Conservation (phyloP, 2,797 vertebrate genomes). For the Chromobotia macracanthus region DNA sequence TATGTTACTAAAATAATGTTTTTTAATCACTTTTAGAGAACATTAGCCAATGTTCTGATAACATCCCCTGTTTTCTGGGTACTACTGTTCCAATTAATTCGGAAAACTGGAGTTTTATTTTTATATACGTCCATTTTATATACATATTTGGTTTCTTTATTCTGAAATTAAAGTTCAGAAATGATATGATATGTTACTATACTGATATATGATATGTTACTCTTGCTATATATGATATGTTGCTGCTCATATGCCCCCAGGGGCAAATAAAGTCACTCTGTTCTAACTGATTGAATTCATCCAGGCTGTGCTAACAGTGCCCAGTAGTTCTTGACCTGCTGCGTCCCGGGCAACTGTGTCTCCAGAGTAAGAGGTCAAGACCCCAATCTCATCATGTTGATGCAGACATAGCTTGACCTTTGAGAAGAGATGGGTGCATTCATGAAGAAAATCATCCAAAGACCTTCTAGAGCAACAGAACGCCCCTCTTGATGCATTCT, state of each 20-base stretch:
- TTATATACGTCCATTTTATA: not conserved
- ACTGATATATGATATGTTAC: no score
- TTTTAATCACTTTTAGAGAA: no score
- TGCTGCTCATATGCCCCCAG: no score
- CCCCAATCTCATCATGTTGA: constrained; percentile 51
- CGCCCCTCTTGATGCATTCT: not conserved
- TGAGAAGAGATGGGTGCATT: constrained; percentile 40
- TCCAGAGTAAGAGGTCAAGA: constrained; percentile 41
- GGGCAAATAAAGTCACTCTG: constrained; percentile 7
- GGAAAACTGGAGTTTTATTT: not conserved
- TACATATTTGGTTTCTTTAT: not conserved
- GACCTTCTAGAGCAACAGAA: constrained; percentile 10
- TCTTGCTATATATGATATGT: no score
- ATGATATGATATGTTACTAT: not conserved
- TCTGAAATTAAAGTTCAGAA: constrained; percentile 19
- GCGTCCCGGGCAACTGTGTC: constrained; percentile 29
- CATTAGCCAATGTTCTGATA: no score
- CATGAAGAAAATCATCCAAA: constrained; percentile 20
- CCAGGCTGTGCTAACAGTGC: constrained; percentile 24
- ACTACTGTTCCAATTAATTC: not conserved
- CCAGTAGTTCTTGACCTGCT: constrained; percentile 34
- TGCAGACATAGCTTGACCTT: constrained; percentile 53
- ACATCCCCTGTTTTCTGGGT: not conserved
- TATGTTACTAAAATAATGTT: no score
- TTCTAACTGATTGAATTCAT: constrained; percentile 15